Base-by-base conservation (phyloP, 2,113 vertebrate species). In the Lathamus discolor region DNA sequence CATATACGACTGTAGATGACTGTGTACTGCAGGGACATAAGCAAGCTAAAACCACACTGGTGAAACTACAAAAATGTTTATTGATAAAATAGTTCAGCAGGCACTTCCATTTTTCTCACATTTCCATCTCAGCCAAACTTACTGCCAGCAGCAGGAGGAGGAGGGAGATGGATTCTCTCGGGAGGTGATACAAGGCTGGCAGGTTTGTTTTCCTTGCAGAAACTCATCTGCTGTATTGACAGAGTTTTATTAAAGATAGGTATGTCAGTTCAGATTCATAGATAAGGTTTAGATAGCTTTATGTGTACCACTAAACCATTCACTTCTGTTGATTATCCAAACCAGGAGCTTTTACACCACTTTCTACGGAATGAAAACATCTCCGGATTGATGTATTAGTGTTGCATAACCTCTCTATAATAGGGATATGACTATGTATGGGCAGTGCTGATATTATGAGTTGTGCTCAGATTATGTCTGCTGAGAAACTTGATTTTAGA, bases 361-460 rank as follows among this genome's bases (percentile, higher is more conserved):
- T 43, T 67, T 46, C 63, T 81, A 5, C 13, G 63, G 67, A 70
- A 57, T 2, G 2, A 31, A 7, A 6, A 66, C 5, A 13, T 67
- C 9, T 83, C 35, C 49, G 63, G 27, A 13, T n/a, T 54, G 59
- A 54, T 46, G 16, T 16, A 23, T 49, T 77, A 48, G 33, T 49
- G 41, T 6, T 52, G 19, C 52, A 17, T 39, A 68, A 74, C 49
- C 52, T 52, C 17, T 55, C 15, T 48, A 14, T 48, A 14, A 41
- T 1, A 25, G 11, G 44, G 11, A 12, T 66, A 19, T 44, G 35
- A 46, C 29, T 48, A 0, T 14, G 7, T 23, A 3, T 10, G 11
- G 17, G 13, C 28, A 39, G 35, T 51, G 18, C 20, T 76, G 20
- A 48, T 28, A 13, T 3, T 37, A 2, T 12, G 37, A 24, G 11